Evolutionary conservation across 2,113 vertebrate species (phyloP).

Genomic region (Pterocles orientalis): DNA sequence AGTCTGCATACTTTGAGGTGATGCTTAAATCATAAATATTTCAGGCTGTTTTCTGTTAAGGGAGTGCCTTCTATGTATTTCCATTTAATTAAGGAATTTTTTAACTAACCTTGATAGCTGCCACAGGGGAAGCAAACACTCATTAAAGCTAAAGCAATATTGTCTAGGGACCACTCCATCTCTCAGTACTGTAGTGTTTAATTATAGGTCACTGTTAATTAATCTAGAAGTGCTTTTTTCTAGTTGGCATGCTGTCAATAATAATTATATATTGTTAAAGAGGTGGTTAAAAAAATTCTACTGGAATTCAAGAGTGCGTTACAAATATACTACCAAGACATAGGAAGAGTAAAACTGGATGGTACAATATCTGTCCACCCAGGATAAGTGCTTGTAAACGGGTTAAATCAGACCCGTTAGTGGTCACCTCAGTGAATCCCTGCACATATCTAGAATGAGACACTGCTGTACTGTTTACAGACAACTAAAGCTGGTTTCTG

Average conservation of each 20-base stretch:
- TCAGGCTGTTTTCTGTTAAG: conserved; percentile 13
- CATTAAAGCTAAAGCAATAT: conserved; percentile 55
- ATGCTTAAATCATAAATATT: conserved; percentile 6
- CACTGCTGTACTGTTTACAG: background rate
- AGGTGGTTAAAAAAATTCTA: background rate
- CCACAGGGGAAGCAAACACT: conserved; percentile 39
- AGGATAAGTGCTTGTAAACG: background rate
- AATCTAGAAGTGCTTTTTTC: conserved; percentile 59
- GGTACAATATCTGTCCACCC: background rate
- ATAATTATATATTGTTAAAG: conserved; percentile 64
- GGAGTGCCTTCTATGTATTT: background rate
- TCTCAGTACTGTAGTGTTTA: conserved; percentile 60
- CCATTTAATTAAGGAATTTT: conserved; percentile 56
- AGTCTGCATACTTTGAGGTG: background rate
- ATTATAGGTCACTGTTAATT: conserved; percentile 72
- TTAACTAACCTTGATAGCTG: conserved; percentile 37
- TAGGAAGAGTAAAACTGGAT: background rate
- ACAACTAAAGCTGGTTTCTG: background rate
- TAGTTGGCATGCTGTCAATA: conserved; percentile 49
- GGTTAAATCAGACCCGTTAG: background rate
- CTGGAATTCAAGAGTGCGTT: conserved; percentile 16
- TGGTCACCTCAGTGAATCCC: background rate
- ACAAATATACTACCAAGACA: background rate
- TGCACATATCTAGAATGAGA: background rate
- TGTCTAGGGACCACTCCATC: conserved; percentile 49